phyloP scores from a whole-genome alignment of 92 coral and sea anemone genomes.

The Porites evermanni region DNA sequence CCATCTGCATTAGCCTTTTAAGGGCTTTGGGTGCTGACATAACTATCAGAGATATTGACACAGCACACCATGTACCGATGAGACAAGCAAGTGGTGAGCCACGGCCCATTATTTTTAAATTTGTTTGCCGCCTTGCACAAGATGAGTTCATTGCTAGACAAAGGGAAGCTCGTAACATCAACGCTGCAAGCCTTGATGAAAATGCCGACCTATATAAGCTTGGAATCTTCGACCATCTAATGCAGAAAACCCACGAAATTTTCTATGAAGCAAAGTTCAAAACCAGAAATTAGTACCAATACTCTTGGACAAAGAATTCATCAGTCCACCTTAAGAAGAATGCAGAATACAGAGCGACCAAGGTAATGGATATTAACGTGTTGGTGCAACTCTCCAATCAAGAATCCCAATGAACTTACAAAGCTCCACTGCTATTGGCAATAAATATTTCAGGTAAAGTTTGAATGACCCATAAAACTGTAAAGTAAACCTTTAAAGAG shows the following conservation, averaged over 20 bases:
- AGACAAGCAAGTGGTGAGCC: conserved; percentile 42
- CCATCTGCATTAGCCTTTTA: conserved; percentile 32
- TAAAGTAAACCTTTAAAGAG: not conserved
- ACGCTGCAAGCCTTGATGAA: not conserved
- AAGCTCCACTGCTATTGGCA: too few species aligned
- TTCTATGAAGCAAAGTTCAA: conserved; percentile 6
- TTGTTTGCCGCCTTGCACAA: conserved; percentile 23
- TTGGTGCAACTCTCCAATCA: not conserved
- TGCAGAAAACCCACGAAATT: conserved; percentile 17
- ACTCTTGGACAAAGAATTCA: conserved; percentile 18
- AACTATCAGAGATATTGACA: conserved; percentile 32
- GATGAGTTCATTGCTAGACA: conserved; percentile 35
- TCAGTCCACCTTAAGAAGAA: conserved; percentile 5
- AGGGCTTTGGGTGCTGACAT: conserved; percentile 15
- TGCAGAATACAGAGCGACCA: conserved; percentile 24
- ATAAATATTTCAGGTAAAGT: too few species aligned
- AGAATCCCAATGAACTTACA: conserved; percentile 8
- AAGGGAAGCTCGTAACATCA: conserved; percentile 11
- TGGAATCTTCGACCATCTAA: conserved; percentile 32
- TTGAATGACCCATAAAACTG: not conserved
- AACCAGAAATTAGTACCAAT: conserved; percentile 7
- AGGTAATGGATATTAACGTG: conserved; percentile 13
- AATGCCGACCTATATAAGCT: not conserved
- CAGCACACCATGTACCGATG: conserved; percentile 46
- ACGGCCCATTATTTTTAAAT: conserved; percentile 36